Evolutionary conservation across 2,797 vertebrate genomes (phyloP), one percentile per base, ranked within the genome.

Genomic region (Tokudaia muenninki): DNA sequence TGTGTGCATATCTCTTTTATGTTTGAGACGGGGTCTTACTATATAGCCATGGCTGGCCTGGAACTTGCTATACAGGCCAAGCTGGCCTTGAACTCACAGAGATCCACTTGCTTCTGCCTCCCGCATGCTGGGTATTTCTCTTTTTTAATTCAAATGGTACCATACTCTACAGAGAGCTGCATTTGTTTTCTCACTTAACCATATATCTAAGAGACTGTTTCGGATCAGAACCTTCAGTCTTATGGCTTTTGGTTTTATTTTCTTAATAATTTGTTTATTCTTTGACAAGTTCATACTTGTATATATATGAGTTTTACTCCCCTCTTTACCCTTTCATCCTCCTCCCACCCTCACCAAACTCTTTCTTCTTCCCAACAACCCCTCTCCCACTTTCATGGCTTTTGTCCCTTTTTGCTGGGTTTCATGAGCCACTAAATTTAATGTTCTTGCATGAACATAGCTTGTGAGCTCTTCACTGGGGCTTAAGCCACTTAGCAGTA

Each of bases 111-210:
- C 41, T 67, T 34, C 82, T 86, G 61, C 19, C 61, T 67, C 29
- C 29, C 6, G 34, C 61, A 34, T 50, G 41, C 82, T 86, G 44
- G 17, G 29, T 47, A 6, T 47, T 13, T 65, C 17, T 65, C 44
- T 93, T 37, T 88, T 94, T 88, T 41, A 74, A 90, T 79, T 87
- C 57, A 78, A 21, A 55, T 67, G 44, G 19, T 52, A 67, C 24
- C 70, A 67, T 65, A 41, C 8, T 74, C 0, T 37, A 61, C 52
- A 91, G 16, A 52, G 65, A 90, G 37, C 47, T 94, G 50, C 47
- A 86, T 92, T 91, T 91, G n/a, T 80, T 80, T 84, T 89, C 90
- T 94, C 50, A 91, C 16, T 92, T 93, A 96, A 75, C 41, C n/a
- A 11, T 77, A n/a, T 96, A 22, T 90, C 55, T 94, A 37, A 74